Base-by-base conservation (phyloP, 2,888 invertebrate species). In the Chymomyza fuscimana region DNA sequence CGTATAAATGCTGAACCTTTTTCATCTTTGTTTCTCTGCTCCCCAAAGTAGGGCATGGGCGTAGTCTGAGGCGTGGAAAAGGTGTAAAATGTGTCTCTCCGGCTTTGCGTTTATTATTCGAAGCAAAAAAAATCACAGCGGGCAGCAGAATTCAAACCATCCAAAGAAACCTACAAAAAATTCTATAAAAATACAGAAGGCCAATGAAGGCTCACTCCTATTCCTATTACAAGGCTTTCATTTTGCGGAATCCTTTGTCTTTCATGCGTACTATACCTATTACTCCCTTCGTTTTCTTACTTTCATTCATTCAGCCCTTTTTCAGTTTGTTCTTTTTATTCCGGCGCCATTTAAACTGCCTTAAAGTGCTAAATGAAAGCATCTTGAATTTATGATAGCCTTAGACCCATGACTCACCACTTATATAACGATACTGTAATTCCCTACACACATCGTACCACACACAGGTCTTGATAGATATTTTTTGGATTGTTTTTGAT, bases 331-430 rank as follows among this genome's bases (percentile, higher is more conserved):
- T 6, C 36, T 16, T 65, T 74, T 16, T 61, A 3, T 54, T 54
- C 32, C 64, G n/a, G 80, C 85, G 85, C 82, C 83, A 80, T 84
- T 83, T 86, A 77, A 25, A 75, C 85, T 79, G 73, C 82, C 80
- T 80, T 72, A 72, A 84, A 87, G 86, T 85, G 87, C 82, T 85
- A 87, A 85, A 83, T 86, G 78, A 74, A 85, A 86, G 78, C 80
- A 76, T 80, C 85, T 86, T 85, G 87, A 81, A 87, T 83, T 87
- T 86, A 82, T 85, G 82, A 85, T 74, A 77, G 65, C 70, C 74
- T 73, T 74, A 75, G 63, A 19, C 6, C 7, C 9, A 36, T 36
- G 7, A 4, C 4, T 25, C 1, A 4, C 25, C 0, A 25, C 4
- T 4, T 25, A 3, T 25, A 25, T 1, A 25, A 4, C 3, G 0